Evolutionary conservation across 2,113 vertebrate species (phyloP), one percentile per base, ranked within the genome.

Genomic region (Podocnemis expansa): DNA sequence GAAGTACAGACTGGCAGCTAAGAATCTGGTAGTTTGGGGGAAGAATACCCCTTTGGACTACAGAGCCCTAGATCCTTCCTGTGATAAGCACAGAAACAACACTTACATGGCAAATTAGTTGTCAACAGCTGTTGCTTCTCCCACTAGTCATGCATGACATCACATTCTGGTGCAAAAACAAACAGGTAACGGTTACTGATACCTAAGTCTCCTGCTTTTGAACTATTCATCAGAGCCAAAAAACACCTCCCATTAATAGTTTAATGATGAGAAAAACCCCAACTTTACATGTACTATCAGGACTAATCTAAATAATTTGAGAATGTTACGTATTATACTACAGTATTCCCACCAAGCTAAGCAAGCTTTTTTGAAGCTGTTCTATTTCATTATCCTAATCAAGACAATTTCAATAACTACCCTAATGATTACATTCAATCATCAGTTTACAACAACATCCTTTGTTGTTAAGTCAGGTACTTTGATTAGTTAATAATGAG

Each of bases 161-260:
- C 56, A 58, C 27, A 58, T 10, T 58, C 10, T 14, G 43, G 94
- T 5, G 27, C 79, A 85, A 3, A 1, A 19, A 83, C 10, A 43
- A 84, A 73, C 43, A 58, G 56, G 22, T 27, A 58, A 58, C 56
- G 27, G 56, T 58, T 24, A 58, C 56, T 22, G 49, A 51, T 51
- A 51, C 49, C 49, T 10, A 14, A 51, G 49, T 51, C 22, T 78
- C 4, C 0, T 38, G 63, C 75, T 51, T 88, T 24, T 43, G 81
- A 56, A 2, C 29, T 21, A n/a, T n/a, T n/a, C n/a, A 84, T 29
- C 81, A 60, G 19, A 80, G 31, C 67, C 19, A 52, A 55, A 67
- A 4, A 16, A 60, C 54, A 43, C 12, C 25, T 24, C 10, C 25
- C 17, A 70, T 47, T 38, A 84, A 56, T 0, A 83, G 11, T 43